Base-by-base conservation (phyloP, 2,113 vertebrate species). In the Eurystomus gularis region DNA sequence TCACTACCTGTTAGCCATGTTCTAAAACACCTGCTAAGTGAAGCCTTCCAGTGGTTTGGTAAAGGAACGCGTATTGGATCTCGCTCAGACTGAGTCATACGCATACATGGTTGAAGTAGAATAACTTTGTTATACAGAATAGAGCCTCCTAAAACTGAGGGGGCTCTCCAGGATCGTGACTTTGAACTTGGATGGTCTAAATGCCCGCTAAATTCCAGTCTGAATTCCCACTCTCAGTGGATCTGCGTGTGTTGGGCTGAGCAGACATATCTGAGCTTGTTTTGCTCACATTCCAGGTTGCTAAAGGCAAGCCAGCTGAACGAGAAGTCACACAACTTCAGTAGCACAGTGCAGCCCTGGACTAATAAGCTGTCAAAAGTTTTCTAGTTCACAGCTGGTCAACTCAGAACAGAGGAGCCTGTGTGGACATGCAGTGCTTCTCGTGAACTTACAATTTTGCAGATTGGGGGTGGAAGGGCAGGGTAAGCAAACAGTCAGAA, bases 351-450 rank as follows among this genome's bases (percentile, higher is more conserved):
- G 26, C 77, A 91, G 77, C 64, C 37, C 72, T 73, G 61, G 42
- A 82, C 76, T 84, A 78, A 78, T 39, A 81, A 88, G 35, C 94
- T 95, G 93, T 93, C 94, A 93, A 3, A 92, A 84, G 24, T 60
- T 60, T 72, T 92, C 71, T 35, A 20, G 49, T 86, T 96, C 82
- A 86, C 86, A 90, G 88, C 86, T 90, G 86, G 60, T 80, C 90
- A 86, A 12, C 86, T 93, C 28, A 23, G 75, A 90, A 52, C n/a
- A 61, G 37, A 57, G 58, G 35, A 88, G 48, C 92, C 80, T 95
- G 95, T 84, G 24, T 44, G 89, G 91, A 68, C 95, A 68, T 11
- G 95, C 55, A 66, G 17, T 54, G 58, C 62, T 88, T 58, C 83
- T 94, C 7, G 0, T n/a, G 61, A 42, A 20, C 60, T 83, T 7